Evolutionary conservation across 2,797 vertebrate genomes (phyloP).

Genomic region (Bucorvus abyssinicus): DNA sequence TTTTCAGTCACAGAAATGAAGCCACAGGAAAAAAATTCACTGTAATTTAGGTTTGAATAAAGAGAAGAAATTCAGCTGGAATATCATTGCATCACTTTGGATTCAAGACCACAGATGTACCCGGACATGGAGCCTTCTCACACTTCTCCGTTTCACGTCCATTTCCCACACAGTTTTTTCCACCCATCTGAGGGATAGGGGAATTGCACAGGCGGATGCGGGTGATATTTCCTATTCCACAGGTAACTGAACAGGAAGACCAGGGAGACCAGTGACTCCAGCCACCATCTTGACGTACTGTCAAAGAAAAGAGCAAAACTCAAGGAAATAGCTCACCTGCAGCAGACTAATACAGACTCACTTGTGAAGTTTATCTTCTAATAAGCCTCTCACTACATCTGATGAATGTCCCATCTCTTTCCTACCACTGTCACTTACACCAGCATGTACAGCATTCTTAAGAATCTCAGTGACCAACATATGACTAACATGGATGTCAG

Average conservation of each 20-base stretch:
- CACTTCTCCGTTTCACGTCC: conserved; percentile 93
- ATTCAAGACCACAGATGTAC: conserved; percentile 73
- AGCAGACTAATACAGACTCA: not conserved
- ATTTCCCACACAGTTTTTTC: conserved; percentile 87
- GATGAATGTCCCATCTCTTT: not conserved
- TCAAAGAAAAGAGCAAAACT: not conserved
- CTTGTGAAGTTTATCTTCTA: not conserved
- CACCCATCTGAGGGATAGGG: conserved; percentile 92
- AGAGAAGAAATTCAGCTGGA: not conserved
- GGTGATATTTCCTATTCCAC: conserved; percentile 92
- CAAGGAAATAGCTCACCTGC: not conserved
- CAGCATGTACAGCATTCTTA: not conserved
- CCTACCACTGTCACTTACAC: not conserved
- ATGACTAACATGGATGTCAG: not conserved
- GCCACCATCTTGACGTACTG: conserved; percentile 94
- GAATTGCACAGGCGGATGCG: conserved; percentile 97
- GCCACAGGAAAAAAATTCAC: not conserved
- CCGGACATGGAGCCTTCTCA: conserved; percentile 87
- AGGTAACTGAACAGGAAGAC: conserved; percentile 95
- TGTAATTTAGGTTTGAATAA: not conserved
- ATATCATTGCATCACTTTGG: not conserved
- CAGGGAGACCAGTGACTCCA: conserved; percentile 99
- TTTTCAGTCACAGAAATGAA: not conserved
- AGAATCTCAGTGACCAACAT: not conserved
- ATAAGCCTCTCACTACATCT: not conserved